Evolutionary conservation across 2,888 invertebrate species (phyloP).

Genomic region (Spilosoma lubricipeda): DNA sequence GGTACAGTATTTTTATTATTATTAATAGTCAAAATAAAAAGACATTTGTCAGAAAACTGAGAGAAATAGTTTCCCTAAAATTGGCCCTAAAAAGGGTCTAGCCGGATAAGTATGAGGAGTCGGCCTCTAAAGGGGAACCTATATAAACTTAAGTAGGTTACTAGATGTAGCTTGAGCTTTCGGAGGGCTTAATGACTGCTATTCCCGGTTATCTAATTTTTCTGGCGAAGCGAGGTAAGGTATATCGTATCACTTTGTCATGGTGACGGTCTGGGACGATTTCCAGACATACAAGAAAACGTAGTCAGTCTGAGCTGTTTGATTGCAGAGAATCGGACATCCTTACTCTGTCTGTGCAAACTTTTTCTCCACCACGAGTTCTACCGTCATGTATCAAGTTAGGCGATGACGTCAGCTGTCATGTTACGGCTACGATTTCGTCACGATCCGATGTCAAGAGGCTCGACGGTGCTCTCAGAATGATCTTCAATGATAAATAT

Average conservation of each 20-base stretch:
- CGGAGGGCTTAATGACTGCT: too few species aligned
- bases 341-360: constrained; percentile 51
- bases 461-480: constrained; percentile 58
- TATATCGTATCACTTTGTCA: too few species aligned
- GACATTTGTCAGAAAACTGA: background rate
- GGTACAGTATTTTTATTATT: too few species aligned
- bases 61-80: background rate
- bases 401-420: constrained; percentile 36
- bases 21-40: too few species aligned
- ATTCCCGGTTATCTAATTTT: too few species aligned
- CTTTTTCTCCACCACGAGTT: constrained; percentile 48
- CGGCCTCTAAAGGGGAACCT: too few species aligned
- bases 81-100: background rate
- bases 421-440: constrained; percentile 52
- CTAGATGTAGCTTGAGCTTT: too few species aligned
- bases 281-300: too few species aligned
- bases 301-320: background rate
- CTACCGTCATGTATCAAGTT: constrained; percentile 44
- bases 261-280: too few species aligned
- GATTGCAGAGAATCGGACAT: constrained; percentile 52
- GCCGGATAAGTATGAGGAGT: too few species aligned
- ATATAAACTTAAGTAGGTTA: too few species aligned
- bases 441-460: constrained; percentile 48
- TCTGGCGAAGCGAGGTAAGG: too few species aligned
- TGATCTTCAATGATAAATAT: constrained; percentile 63